These are phyloP conservation scores for Diplodus puntazzo DNA, from an alignment of 2,797 vertebrate genomes.

Conservation along the genomic window DNA sequence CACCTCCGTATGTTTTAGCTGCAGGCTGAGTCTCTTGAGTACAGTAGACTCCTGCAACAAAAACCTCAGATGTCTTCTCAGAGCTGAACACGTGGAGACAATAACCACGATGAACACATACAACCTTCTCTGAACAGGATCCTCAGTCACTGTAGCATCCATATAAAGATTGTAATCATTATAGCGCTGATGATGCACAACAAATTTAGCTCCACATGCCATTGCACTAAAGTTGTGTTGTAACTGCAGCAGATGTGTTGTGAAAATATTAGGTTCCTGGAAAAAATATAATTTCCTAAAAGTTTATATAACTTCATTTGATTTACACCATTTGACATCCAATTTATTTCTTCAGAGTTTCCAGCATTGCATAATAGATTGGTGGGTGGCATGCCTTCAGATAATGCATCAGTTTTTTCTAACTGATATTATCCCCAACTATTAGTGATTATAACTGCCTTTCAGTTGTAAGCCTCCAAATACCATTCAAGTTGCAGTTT, in stretches of 20 bases:
- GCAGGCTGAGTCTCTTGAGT: slow-evolving; percentile 29
- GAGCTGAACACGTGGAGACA: slow-evolving; percentile 15
- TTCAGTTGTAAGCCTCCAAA: too few relatives aligned
- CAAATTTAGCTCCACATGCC: neutral
- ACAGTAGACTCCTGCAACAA: slow-evolving; percentile 11
- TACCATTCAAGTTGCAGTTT: too few relatives aligned
- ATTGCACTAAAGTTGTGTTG: neutral
- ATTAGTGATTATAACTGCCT: too few relatives aligned
- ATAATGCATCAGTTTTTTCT: slow-evolving; percentile 2
- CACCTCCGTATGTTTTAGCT: slow-evolving; percentile 52
- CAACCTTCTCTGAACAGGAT: neutral
- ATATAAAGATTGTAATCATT: neutral
- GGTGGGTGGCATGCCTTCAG: neutral
- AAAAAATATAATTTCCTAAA: slow-evolving; percentile 4
- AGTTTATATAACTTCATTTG: neutral
- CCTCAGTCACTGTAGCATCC: neutral
- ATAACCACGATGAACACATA: slow-evolving; percentile 18
- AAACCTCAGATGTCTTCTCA: slow-evolving; percentile 16
- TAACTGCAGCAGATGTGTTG: neutral
- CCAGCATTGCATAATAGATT: slow-evolving; percentile 10
- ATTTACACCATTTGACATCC: slow-evolving; percentile 10
- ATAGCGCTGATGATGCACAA: neutral
- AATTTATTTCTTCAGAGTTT: neutral
- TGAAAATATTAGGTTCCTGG: slow-evolving; percentile 3
- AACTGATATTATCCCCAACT: neutral